Evolutionary conservation across 2,888 invertebrate genomes (phyloP).

Genomic region (Enoplolaimus lenunculus): DNA sequence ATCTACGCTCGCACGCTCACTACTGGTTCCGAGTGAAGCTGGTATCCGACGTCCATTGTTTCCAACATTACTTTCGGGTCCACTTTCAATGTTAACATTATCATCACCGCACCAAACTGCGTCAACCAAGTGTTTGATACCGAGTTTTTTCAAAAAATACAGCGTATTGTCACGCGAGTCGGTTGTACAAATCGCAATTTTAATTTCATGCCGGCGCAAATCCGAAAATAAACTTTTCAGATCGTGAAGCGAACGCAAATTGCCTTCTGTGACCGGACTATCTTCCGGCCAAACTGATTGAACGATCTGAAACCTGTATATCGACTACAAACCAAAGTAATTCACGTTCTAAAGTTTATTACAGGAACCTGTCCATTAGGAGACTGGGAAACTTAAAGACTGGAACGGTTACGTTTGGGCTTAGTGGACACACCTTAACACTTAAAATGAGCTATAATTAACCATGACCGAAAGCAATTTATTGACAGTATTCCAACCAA

Average conservation of each 20-base stretch:
- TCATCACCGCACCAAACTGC: slow-evolving; percentile 45
- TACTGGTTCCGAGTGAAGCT: no score
- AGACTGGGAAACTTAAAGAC: no score
- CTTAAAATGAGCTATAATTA: no score
- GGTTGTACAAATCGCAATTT: slow-evolving; percentile 45
- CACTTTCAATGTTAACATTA: slow-evolving; percentile 25
- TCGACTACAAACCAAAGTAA: no score
- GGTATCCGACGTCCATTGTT: no score
- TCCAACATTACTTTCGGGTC: neutral
- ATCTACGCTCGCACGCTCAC: no score
- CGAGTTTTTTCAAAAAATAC: slow-evolving; percentile 9
- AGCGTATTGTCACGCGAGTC: slow-evolving; percentile 38
- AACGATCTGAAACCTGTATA: slow-evolving; percentile 33
- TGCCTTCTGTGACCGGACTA: slow-evolving; percentile 28
- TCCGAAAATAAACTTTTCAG: slow-evolving; percentile 40
- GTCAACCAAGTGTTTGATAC: slow-evolving; percentile 32
- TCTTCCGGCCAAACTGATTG: slow-evolving; percentile 36
- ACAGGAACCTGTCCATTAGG: no score
- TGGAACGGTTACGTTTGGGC: no score
- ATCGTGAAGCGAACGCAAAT: slow-evolving; percentile 41
- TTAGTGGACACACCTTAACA: no score
- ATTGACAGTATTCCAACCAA: no score
- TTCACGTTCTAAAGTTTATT: no score
- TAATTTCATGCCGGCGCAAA: slow-evolving; percentile 40
- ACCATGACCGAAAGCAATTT: no score